These are phyloP conservation scores for Gymnosoma rotundatum DNA, from an alignment of 2,888 invertebrate species.

Conservation along the genomic window DNA sequence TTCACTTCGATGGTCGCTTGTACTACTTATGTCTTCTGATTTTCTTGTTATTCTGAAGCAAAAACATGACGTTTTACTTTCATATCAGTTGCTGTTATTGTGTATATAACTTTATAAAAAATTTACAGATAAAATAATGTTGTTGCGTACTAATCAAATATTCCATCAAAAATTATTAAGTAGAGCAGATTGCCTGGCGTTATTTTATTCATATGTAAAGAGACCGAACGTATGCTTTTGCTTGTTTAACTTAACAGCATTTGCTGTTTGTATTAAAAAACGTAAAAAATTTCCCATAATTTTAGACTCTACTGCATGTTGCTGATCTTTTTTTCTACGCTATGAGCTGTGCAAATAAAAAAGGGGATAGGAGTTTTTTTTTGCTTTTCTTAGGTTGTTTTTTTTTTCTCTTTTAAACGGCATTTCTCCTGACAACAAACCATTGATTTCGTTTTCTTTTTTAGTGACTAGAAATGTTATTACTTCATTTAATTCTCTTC, in stretches of 20 bases:
- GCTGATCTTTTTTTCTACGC: neutral
- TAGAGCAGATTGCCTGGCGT: neutral
- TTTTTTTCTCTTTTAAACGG: neutral
- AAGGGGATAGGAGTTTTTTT: neutral
- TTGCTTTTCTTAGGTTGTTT: neutral
- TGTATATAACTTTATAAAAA: neutral
- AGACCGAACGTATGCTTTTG: conserved; percentile 13
- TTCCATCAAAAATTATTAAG: neutral
- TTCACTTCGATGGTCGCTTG: neutral
- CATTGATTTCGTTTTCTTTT: neutral
- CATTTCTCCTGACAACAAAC: conserved; percentile 3
- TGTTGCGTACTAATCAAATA: conserved; percentile 10
- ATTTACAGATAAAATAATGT: conserved; percentile 24
- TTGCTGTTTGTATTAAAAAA: conserved; percentile 6
- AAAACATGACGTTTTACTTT: conserved; percentile 20
- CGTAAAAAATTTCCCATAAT: conserved; percentile 4
- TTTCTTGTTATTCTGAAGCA: conserved; percentile 1
- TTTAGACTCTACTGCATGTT: conserved; percentile 6
- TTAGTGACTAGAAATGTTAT: neutral
- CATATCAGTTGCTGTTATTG: conserved; percentile 12
- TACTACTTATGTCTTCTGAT: conserved; percentile 18
- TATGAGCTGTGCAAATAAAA: conserved; percentile 15
- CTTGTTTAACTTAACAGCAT: conserved; percentile 9
- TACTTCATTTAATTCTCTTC: conserved; percentile 43
- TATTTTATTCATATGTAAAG: conserved; percentile 27